phyloP scores from a whole-genome alignment of 1,140 invertebrate species.

The Trichomalopsis sarcophagae region DNA sequence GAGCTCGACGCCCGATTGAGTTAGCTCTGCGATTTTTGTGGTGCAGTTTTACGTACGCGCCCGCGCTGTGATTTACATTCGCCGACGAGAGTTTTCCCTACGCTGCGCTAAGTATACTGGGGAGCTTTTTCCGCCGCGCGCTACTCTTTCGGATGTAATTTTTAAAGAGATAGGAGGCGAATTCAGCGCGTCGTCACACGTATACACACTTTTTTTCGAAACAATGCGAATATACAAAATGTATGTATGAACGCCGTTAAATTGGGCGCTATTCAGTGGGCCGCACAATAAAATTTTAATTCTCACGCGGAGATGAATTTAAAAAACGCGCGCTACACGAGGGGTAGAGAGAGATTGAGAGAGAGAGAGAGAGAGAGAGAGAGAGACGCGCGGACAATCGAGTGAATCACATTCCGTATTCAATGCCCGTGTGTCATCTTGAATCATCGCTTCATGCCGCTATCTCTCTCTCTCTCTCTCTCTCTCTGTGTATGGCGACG shows the following conservation, averaged over 20 bases:
- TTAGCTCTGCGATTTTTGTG: neutral
- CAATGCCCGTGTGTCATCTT: neutral
- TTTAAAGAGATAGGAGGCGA: neutral
- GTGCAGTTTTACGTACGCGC: neutral
- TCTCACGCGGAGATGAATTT: neutral
- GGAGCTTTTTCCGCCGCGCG: neutral
- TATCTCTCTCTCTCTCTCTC: neutral
- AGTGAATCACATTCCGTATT: conserved; percentile 3
- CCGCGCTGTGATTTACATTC: neutral
- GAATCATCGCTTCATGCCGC: neutral
- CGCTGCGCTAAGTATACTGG: neutral
- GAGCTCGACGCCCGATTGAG: neutral
- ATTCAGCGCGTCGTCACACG: neutral
- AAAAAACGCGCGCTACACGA: neutral
- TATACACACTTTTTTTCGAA: neutral
- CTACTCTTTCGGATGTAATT: neutral
- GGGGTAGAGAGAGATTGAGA: too few species aligned
- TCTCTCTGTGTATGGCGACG: neutral
- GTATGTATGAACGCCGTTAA: neutral
- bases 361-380: too few species aligned
- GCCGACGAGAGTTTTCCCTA: neutral
- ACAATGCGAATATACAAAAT: neutral
- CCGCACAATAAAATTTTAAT: neutral
- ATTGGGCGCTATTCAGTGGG: neutral
- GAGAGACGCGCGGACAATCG: neutral